These are phyloP conservation scores for Portevinia maculata DNA, from an alignment of 2,888 invertebrate genomes.

Conservation along the genomic window DNA sequence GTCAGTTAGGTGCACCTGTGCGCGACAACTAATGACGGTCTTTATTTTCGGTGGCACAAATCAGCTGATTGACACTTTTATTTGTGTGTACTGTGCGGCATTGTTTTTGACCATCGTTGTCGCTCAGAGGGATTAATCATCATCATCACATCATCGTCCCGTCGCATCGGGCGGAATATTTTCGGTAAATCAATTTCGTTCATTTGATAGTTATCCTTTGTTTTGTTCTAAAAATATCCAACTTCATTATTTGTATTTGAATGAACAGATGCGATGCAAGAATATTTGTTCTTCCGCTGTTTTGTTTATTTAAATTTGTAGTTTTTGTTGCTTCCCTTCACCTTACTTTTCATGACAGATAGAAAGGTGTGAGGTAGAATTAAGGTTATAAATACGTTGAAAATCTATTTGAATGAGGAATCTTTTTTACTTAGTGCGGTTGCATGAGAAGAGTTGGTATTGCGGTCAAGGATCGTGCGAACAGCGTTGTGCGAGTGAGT, in stretches of 20 bases:
- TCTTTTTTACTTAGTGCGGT: too few relatives aligned
- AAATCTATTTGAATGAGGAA: not conserved
- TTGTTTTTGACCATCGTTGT: not conserved
- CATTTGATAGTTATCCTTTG: slow-evolving; percentile 38
- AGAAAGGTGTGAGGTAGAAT: too few relatives aligned
- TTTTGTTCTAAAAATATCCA: slow-evolving; percentile 38
- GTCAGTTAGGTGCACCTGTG: slow-evolving; percentile 52
- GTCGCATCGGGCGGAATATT: slow-evolving; percentile 28
- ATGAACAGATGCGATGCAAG: not conserved
- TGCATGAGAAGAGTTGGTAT: too few relatives aligned
- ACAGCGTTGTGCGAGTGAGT: too few relatives aligned
- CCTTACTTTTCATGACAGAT: too few relatives aligned
- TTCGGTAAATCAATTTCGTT: slow-evolving; percentile 34
- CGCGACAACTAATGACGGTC: slow-evolving; percentile 1
- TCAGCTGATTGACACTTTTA: slow-evolving; percentile 68
- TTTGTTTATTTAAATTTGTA: slow-evolving; percentile 11
- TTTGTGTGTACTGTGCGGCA: slow-evolving; percentile 32
- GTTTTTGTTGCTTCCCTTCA: not conserved
- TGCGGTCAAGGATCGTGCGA: too few relatives aligned
- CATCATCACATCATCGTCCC: slow-evolving; percentile 16
- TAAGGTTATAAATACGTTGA: not conserved
- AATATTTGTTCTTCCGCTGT: slow-evolving; percentile 8
- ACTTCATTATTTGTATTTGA: slow-evolving; percentile 50
- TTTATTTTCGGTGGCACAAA: slow-evolving; percentile 43
- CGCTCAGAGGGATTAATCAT: slow-evolving; percentile 50